Evolutionary conservation across 2,113 vertebrate genomes (phyloP), one percentile per base, ranked within the genome.

Genomic region (Pygoscelis adeliae): DNA sequence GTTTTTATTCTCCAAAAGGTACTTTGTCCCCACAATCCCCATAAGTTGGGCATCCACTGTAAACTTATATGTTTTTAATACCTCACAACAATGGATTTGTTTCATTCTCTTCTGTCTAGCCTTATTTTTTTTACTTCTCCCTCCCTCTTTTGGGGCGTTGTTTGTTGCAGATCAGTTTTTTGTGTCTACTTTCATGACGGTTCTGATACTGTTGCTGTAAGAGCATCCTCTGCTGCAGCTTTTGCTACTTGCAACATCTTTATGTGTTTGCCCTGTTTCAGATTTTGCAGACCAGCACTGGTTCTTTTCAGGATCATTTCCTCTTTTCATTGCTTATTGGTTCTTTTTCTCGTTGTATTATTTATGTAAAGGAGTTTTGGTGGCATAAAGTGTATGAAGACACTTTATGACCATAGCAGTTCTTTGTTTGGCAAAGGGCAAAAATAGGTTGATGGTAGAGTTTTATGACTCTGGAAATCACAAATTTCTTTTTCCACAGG

Each of bases 401-500:
- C 11, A 7, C 18, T 78, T 59, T 40, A 36, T 58, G 73, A 56
- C 36, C 30, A 3, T 55, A 47, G 50, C 29, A 80, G 29, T 82
- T 83, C 14, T 87, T 79, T 53, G 8, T 74, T 93, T 69, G 42
- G 29, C 52, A 56, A 80, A 80, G 40, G 25, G 19, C 52, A 93
- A 50, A 52, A 82, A 40, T 36, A 55, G 26, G 22, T 66, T 46
- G 29, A 6, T 61, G 16, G 11, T 40, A 34, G 27, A 26, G 23
- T 61, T 85, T 66, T 44, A 23, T 88, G 59, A 56, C 19, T 77
- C 78, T 87, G 13, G 25, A 89, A 95, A 80, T 90, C 26, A 87
- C 56, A 7, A 15, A 25, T 92, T 87, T 91, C 8, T 94, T 86
- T 83, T 93, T 83, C 67, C 47, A 73, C 91, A 96, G 93, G 72